Base-by-base conservation (phyloP, 2,113 vertebrate species). In the Campylomormyrus numenius region DNA sequence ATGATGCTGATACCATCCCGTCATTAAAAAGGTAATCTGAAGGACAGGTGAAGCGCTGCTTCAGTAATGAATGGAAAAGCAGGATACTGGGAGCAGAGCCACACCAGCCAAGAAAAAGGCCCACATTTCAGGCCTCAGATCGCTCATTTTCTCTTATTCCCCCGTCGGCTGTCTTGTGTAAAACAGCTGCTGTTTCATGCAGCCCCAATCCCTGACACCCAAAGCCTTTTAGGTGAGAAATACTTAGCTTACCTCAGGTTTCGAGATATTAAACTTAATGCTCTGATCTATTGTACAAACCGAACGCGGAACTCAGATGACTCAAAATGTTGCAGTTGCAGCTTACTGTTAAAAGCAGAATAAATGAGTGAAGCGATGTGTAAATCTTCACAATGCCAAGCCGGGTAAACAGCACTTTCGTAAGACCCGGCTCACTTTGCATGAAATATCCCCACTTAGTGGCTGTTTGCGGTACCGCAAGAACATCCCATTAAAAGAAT, bases 391-490 rank as follows among this genome's bases (percentile, higher is more conserved):
- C 50, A 39, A 21, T 3, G 13, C 50, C 50, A 35, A 7, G 10
- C 85, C 5, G 4, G 31, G 56, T 70, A 88, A 48, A 84, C 48
- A 90, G 50, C 53, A 87, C 58, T 17, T 13, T 48, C 27, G 58
- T 27, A 6, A 42, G 8, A 45, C 49, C 13, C 2, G 9, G 27
- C 19, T 45, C 24, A 88, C 88, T 91, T 88, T 52, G 42, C 93
- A 90, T 92, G 45, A 92, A 93, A 94, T 62, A 77, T 90, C 88
- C 91, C 94, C 94, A 91, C 91, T 94, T 94, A 95, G 92, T 93
- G 94, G 93, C 66, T 0, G 31, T 87, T 87, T 56, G 85, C 17
- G 31, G 85, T 27, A 87, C 3, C 39, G 85, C 49, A 90, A 2
- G 5, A 3, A 45, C 21, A 50, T 49, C 58, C 24, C 89, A 35